Conservation (phyloP, 2,888 invertebrate genomes). For the Sphinx pinastri region DNA sequence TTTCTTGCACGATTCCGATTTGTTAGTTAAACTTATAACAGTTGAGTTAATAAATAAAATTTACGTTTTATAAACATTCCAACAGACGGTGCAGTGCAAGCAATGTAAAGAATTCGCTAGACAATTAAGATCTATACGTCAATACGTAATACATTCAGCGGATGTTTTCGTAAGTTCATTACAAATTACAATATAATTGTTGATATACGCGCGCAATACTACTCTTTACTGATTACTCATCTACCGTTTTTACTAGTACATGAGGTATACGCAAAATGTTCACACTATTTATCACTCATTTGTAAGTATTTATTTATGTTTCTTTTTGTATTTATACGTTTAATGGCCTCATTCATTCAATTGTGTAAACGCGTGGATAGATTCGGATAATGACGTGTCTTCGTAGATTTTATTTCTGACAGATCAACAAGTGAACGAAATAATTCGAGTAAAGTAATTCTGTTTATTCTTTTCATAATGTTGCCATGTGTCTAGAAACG, state of each 20-base stretch:
- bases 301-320: constrained; percentile 27
- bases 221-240: constrained; percentile 12
- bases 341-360: constrained; percentile 12
- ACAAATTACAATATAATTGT: background rate
- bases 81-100: background rate
- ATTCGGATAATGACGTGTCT: constrained; percentile 23
- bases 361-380: constrained; percentile 9
- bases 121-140: constrained; percentile 11
- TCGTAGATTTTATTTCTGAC: constrained; percentile 4
- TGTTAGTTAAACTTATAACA: background rate
- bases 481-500: background rate
- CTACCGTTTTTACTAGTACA: constrained; percentile 12
- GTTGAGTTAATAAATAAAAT: background rate
- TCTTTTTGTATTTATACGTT: constrained; percentile 15
- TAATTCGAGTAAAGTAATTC: constrained; percentile 12
- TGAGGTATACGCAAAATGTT: constrained; percentile 4
- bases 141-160: constrained; percentile 3
- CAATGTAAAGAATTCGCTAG: background rate
- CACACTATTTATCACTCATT: constrained; percentile 16
- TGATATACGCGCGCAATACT: constrained; percentile 4
- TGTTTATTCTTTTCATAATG: background rate
- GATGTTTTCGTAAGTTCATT: constrained; percentile 12
- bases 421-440: constrained; percentile 6
- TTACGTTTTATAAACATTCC: background rate
- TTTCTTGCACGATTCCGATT: background rate